phyloP scores from a whole-genome alignment of 2,797 vertebrate species.

The Cheirogaleus major region DNA sequence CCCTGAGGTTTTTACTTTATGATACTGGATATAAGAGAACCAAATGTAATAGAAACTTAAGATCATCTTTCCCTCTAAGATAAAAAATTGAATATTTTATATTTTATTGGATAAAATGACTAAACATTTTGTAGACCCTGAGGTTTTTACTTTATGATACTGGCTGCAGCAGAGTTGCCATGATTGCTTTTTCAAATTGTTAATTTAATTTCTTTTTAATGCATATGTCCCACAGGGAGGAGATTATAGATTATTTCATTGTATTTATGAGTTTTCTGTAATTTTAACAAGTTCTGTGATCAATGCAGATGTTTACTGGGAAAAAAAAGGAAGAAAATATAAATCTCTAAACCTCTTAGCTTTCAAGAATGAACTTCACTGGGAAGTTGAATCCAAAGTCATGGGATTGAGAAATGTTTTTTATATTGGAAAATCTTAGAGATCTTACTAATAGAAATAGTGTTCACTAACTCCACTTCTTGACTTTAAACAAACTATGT shows the following conservation, averaged over 20 bases:
- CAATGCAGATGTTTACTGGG: conserved; percentile 7
- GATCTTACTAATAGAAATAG: conserved; percentile 39
- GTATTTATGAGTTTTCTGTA: conserved; percentile 18
- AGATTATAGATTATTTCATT: conserved; percentile 8
- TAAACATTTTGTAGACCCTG: not conserved
- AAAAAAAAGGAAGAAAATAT: not conserved
- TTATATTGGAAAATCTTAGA: conserved; percentile 27
- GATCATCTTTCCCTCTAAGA: not conserved
- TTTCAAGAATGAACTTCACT: conserved; percentile 1
- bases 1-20: not conserved
- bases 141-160: conserved; percentile 12
- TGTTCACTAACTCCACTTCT: conserved; percentile 53
- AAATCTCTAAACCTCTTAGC: not conserved
- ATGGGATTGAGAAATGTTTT: not conserved
- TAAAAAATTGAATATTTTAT: not conserved
- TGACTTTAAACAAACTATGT: conserved; percentile 53
- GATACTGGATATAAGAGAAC: not conserved
- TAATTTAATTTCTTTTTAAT: conserved; percentile 48
- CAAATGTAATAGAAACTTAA: conserved; percentile 1
- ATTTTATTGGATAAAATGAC: conserved; percentile 21
- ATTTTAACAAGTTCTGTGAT: conserved; percentile 5
- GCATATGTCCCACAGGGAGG: not conserved
- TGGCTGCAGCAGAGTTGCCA: not conserved
- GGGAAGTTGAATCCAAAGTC: not conserved
- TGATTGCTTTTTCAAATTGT: conserved; percentile 32